Conservation (phyloP, 2,113 vertebrate genomes). For the Toxotes chatareus region DNA sequence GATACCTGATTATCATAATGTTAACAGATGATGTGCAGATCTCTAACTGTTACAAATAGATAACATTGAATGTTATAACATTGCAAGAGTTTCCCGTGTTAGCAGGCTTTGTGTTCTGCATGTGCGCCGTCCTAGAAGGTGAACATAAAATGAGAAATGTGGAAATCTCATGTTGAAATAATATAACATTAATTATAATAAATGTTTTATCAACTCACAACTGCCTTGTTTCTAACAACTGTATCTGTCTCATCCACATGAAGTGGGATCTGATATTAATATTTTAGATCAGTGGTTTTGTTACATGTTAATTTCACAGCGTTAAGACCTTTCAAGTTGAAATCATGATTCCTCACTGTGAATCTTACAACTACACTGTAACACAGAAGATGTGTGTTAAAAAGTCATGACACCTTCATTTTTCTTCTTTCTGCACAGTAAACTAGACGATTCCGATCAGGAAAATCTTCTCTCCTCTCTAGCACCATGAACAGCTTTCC, state of each 20-base stretch:
- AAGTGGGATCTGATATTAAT: not conserved
- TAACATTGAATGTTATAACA: conserved; percentile 77
- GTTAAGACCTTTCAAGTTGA: not conserved
- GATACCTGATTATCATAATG: conserved; percentile 60
- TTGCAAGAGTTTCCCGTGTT: conserved; percentile 62
- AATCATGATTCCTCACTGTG: not conserved
- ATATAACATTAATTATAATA: conserved; percentile 79
- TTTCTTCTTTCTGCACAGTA: not conserved
- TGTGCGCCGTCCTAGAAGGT: conserved; percentile 54
- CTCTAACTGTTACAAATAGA: conserved; percentile 64
- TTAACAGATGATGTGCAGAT: conserved; percentile 74
- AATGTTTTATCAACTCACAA: conserved; percentile 73
- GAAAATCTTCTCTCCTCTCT: not conserved
- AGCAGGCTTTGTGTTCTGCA: conserved; percentile 76
- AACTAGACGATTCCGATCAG: not conserved
- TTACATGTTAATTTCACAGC: not conserved
- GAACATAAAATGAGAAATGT: conserved; percentile 57
- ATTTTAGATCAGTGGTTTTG: not conserved
- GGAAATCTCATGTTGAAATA: conserved; percentile 69
- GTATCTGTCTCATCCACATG: not conserved
- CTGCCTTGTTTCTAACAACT: conserved; percentile 10
- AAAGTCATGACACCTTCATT: not conserved
- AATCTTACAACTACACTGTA: not conserved
- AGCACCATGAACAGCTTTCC: not conserved
- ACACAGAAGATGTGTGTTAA: not conserved